Percentiles rank a stretch among this genome's conserved stretches.
phyloP scores from a whole-genome alignment of 1,140 invertebrate genomes.

The Archivesica marissinica region DNA sequence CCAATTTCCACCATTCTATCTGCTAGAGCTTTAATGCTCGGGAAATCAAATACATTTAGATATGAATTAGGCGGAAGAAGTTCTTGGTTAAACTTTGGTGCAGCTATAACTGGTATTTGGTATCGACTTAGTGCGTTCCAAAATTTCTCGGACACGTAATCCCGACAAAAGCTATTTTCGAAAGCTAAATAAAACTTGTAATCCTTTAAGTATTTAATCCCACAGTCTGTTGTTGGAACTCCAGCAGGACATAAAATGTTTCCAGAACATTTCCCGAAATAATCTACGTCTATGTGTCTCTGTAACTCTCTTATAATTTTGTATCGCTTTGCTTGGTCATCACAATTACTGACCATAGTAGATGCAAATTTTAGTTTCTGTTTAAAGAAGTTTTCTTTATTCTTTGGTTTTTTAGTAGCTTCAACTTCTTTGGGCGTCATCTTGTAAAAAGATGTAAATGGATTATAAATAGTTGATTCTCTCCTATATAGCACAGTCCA shows the following conservation, averaged over 20 bases:
- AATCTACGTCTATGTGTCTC: slow-evolving; percentile 45
- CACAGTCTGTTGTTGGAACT: slow-evolving; percentile 43
- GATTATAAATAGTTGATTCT: slow-evolving; percentile 45
- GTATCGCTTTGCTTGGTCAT: slow-evolving; percentile 57
- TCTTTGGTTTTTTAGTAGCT: not conserved
- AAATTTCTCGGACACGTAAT: slow-evolving; percentile 59
- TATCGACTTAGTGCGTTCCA: slow-evolving; percentile 41
- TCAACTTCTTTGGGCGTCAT: slow-evolving; percentile 36
- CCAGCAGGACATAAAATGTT: slow-evolving; percentile 28
- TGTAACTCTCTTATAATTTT: slow-evolving; percentile 47
- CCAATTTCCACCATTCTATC: slow-evolving; percentile 49
- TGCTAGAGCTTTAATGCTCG: slow-evolving; percentile 44
- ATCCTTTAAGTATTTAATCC: slow-evolving; percentile 17
- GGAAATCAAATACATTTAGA: slow-evolving; percentile 61
- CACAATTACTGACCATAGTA: slow-evolving; percentile 51
- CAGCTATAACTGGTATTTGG: slow-evolving; percentile 59
- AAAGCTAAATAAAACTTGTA: slow-evolving; percentile 63
- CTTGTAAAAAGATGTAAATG: slow-evolving; percentile 30
- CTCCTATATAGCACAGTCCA: slow-evolving; percentile 61
- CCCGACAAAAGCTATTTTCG: slow-evolving; percentile 61
- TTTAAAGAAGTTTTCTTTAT: slow-evolving; percentile 23
- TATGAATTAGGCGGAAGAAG: slow-evolving; percentile 51
- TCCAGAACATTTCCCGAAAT: slow-evolving; percentile 44
- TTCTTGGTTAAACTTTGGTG: slow-evolving; percentile 44
- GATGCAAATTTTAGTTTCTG: slow-evolving; percentile 51